Conservation (phyloP, 2,888 invertebrate genomes). For the Acrocera orbiculus region DNA sequence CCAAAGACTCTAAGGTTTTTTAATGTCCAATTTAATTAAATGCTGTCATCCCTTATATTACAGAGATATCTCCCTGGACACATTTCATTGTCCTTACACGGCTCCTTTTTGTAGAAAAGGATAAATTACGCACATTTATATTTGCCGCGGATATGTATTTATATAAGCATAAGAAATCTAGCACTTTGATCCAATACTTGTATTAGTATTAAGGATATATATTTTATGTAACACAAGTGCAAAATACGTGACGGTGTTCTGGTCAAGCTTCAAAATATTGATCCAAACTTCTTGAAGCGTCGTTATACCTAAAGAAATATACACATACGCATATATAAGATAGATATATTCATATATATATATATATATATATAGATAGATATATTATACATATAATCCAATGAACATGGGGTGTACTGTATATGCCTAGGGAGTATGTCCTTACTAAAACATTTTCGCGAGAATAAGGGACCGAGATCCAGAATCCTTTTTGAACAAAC, state of each 20-base stretch:
- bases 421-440: conserved; percentile 11
- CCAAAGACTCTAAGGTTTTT: too few species aligned
- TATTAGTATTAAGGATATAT: conserved; percentile 7
- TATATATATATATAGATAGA: conserved; percentile 4
- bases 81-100: conserved; percentile 11
- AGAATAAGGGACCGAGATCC: conserved; percentile 12
- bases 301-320: too few species aligned
- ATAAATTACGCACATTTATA: conserved; percentile 13
- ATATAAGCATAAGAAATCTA: conserved; percentile 9
- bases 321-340: conserved; percentile 5
- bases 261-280: conserved; percentile 14
- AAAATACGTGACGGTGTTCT: conserved; percentile 13
- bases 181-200: conserved; percentile 5
- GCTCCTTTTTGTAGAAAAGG: conserved; percentile 10
- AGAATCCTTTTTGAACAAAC: conserved; percentile 8
- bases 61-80: conserved; percentile 9
- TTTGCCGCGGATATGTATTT: conserved; percentile 9
- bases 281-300: conserved; percentile 13
- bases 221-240: conserved; percentile 13
- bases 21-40: too few species aligned
- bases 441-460: conserved; percentile 11
- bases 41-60: too few species aligned
- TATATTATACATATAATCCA: neutral
- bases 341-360: neutral
- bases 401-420: conserved; percentile 3